Base-by-base conservation (phyloP, 35 echinoderm and acorn worm species). In the Ophiothrix spiculata region DNA sequence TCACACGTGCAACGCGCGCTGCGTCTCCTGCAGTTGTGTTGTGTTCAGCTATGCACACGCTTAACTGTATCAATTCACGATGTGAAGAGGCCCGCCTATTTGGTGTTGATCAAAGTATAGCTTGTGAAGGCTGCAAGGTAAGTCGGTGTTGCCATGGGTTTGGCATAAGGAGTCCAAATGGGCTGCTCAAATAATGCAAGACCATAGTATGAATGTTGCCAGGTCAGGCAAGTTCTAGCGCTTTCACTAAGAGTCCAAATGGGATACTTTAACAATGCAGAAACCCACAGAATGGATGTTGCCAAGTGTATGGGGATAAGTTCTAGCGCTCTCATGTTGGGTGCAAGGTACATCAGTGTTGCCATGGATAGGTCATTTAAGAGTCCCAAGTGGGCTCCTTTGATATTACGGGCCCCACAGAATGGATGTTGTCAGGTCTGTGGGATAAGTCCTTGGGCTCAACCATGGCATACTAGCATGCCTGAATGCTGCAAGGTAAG, bases 101-200 rank as follows among this genome's bases (percentile, higher is more conserved):
- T n/a, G n/a, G n/a, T n/a, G n/a, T n/a, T n/a, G n/a, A n/a, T n/a
- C n/a, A n/a, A n/a, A n/a, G n/a, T n/a, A n/a, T 93, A 85, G 95
- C 95, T 34, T 97, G 95, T 78, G 95, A 97, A 88, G 95, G 95
- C n/a, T 97, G 95, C 77, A 97, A 97, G 83, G 95, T 97, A 79
- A 83, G 77, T 76, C n/a, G n/a, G n/a, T n/a, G 29, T 17, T 21
- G 33, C 19, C 17, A 28, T 32, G 28, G n/a, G 13, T 23, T 34
- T 32, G 13, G 32, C 16, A 13, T 77, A 15, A 21, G 14, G 32
- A 13, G 13, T 32, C 33, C 32, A 77, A 14, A 15, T 13, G 17
- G 75, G 16, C 17, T 13, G 14, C 14, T 17, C 32, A 32, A 33
- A 82, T 75, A 41, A 82, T 84, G 54, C 81, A 82, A 45, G 49